A percentile compares a stretch with the other conserved stretches of the same genome.
phyloP scores from a whole-genome alignment of 2,888 invertebrate genomes.

The Theodoxus fluviatilis region DNA sequence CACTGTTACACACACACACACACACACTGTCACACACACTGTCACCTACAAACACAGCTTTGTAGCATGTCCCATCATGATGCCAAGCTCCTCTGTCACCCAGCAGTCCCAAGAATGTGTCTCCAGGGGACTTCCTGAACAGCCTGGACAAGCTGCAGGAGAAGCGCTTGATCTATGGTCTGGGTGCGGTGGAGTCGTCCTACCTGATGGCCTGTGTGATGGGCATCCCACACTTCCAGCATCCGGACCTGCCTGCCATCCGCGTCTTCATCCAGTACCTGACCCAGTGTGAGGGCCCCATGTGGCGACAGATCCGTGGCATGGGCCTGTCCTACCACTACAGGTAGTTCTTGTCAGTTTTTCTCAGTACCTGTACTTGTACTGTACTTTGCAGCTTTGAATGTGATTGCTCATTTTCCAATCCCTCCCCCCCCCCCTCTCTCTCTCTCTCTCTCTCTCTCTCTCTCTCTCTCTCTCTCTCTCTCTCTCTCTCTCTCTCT shows the following conservation, averaged over 20 bases:
- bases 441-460: too few species aligned
- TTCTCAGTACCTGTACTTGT: too few species aligned
- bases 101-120: slow-evolving; percentile 20
- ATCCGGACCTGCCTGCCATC: slow-evolving; percentile 77
- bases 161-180: slow-evolving; percentile 75
- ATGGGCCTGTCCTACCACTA: slow-evolving; percentile 85
- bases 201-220: slow-evolving; percentile 76
- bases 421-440: too few species aligned
- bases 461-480: too few species aligned
- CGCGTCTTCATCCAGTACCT: slow-evolving; percentile 85
- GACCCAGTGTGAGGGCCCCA: slow-evolving; percentile 86
- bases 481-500: too few species aligned
- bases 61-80: background rate
- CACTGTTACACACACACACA: background rate
- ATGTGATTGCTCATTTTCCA: too few species aligned
- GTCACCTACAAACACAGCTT: background rate
- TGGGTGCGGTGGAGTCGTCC: slow-evolving; percentile 83
- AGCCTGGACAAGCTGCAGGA: slow-evolving; percentile 30
- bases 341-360: too few species aligned
- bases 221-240: slow-evolving; percentile 73
- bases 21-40: background rate
- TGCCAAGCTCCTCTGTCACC: too few species aligned
- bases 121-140: slow-evolving; percentile 19
- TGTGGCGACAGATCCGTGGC: slow-evolving; percentile 88
- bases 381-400: too few species aligned